These are phyloP conservation scores for Oreocharis arfaki DNA, from an alignment of 2,113 vertebrate genomes.

Conservation along the genomic window DNA sequence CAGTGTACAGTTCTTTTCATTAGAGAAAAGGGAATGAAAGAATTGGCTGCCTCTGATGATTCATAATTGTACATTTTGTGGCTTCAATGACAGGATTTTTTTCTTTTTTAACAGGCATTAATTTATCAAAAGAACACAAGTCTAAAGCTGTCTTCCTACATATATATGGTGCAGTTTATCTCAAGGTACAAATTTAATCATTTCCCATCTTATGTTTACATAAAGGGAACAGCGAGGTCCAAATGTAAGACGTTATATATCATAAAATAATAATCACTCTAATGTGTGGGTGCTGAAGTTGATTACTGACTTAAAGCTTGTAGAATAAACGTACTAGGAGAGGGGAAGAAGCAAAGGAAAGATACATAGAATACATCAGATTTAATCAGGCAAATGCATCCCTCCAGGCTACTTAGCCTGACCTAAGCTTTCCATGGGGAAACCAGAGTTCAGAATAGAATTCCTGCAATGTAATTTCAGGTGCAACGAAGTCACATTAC, in stretches of 20 bases:
- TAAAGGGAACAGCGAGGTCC: not conserved
- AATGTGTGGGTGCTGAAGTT: slow-evolving; percentile 45
- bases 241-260: not conserved
- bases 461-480: slow-evolving; percentile 50
- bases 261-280: slow-evolving; percentile 58
- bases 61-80: slow-evolving; percentile 41
- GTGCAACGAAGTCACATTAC: slow-evolving; percentile 17
- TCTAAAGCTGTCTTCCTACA: not conserved
- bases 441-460: not conserved
- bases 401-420: slow-evolving; percentile 24
- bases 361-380: slow-evolving; percentile 40
- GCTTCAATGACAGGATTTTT: slow-evolving; percentile 24
- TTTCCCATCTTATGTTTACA: slow-evolving; percentile 36
- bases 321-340: slow-evolving; percentile 21
- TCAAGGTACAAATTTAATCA: not conserved
- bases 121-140: slow-evolving; percentile 18
- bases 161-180: not conserved
- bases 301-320: slow-evolving; percentile 26
- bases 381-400: slow-evolving; percentile 54
- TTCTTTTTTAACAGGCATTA: slow-evolving; percentile 24
- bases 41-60: not conserved
- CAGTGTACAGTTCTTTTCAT: not conserved
- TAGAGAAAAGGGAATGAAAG: slow-evolving; percentile 1
- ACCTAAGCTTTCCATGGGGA: slow-evolving; percentile 40
- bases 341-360: slow-evolving; percentile 14